Evolutionary conservation across 2,888 invertebrate genomes (phyloP).

Genomic region (Cartodere bifasciata): DNA sequence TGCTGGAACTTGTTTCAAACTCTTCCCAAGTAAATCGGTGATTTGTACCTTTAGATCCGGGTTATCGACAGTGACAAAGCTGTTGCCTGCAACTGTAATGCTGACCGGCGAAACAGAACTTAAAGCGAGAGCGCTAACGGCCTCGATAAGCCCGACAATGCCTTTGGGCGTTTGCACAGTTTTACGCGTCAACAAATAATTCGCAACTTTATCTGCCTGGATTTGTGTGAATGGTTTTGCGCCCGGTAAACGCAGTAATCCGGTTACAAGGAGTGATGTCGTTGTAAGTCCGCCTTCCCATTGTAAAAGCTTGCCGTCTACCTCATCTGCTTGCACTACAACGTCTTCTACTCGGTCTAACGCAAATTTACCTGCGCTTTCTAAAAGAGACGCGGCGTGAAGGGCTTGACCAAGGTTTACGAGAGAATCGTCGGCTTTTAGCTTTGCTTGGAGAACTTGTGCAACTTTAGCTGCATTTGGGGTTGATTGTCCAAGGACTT

Average conservation of each 20-base stretch:
- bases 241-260: conserved; percentile 39
- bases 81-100: conserved; percentile 65
- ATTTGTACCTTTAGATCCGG: conserved; percentile 61
- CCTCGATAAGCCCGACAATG: conserved; percentile 68
- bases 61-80: conserved; percentile 61
- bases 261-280: conserved; percentile 51
- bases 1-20: conserved; percentile 54
- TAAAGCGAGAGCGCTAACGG: conserved; percentile 43
- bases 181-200: conserved; percentile 79
- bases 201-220: conserved; percentile 79
- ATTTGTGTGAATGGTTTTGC: conserved; percentile 58
- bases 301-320: conserved; percentile 70
- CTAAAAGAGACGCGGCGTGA: conserved; percentile 62
- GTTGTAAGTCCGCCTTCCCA: conserved; percentile 85
- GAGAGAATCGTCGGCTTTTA: conserved; percentile 74
- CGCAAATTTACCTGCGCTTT: conserved; percentile 49
- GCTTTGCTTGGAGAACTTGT: conserved; percentile 57
- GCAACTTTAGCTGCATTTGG: conserved; percentile 54
- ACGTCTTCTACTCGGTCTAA: conserved; percentile 78
- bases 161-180: conserved; percentile 81
- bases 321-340: conserved; percentile 91
- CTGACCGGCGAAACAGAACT: conserved; percentile 65
- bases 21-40: conserved; percentile 61
- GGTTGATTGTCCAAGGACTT: conserved; percentile 51
- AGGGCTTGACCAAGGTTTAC: conserved; percentile 73